Base-by-base conservation (phyloP, 2,888 invertebrate species). In the Drosophila limbata region DNA sequence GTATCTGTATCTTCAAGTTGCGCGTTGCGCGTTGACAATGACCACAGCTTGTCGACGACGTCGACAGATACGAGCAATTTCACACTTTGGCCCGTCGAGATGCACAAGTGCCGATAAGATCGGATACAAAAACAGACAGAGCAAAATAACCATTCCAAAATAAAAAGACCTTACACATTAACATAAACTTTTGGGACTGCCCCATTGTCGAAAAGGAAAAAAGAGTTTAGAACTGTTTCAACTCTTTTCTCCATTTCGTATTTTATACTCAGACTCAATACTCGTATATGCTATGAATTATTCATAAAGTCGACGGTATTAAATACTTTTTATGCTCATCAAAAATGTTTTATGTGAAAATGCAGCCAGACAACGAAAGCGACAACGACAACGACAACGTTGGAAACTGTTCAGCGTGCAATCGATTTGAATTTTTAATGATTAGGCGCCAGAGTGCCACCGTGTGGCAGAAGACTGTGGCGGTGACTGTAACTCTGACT, bases 391-490 rank as follows among this genome's bases (percentile, higher is more conserved):
- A 9, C 47, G 37, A 42, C 13, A 10, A 28, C 53, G 44, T 45
- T 35, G 66, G 37, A 61, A 50, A 63, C 52, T 61, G 47, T 69
- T 53, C 44, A 52, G 65, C 55, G 52, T 76, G 81, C 88, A 78
- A 88, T 87, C 80, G 82, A 90, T 90, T 90, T 90, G 89, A 89
- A 90, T 90, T 90, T 79, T 82, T 90, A 90, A 90, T 90, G 90
- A 86, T 81, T 79, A 88, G 88, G 88, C 90, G 86, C 89, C 90
- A 85, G 57, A 84, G 76, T 81, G 89, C 89, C 84, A 85, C 89
- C 67, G 84, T 69, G 75, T 76, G 48, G 21, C 21, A 21, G 21
- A 21, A 5, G 5, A 21, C 21, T 21, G 21, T 21, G 21, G 25
- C 25, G 1, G 25, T 6, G 25, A 25, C 25, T 25, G 25, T 25